phyloP scores from a whole-genome alignment of 2,888 invertebrate species.

The Eristalis intricaria region DNA sequence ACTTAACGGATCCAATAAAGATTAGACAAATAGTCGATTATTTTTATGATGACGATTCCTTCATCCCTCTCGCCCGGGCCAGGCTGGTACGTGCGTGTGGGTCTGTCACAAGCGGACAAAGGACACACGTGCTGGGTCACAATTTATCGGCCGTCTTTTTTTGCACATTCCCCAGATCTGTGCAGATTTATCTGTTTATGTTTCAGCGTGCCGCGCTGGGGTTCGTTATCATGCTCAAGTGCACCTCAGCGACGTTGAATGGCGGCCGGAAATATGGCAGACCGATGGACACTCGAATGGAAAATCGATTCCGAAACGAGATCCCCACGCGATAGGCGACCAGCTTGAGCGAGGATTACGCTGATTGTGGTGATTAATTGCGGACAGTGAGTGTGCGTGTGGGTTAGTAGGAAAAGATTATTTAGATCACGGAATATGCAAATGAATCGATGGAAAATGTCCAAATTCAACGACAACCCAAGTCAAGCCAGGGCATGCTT shows the following conservation, averaged over 20 bases:
- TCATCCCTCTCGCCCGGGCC: background rate
- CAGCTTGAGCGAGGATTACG: background rate
- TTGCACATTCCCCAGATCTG: background rate
- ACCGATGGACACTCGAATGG: conserved; percentile 16
- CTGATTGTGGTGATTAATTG: conserved; percentile 43
- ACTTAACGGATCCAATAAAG: conserved; percentile 56
- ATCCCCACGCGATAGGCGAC: background rate
- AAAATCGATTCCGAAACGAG: conserved; percentile 24
- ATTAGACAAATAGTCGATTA: conserved; percentile 61
- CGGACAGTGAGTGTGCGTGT: conserved; percentile 28
- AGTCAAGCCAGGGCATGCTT: background rate
- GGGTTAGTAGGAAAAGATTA: conserved; percentile 19
- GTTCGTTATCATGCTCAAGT: conserved; percentile 30
- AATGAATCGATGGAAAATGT: conserved; percentile 3
- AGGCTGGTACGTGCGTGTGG: background rate
- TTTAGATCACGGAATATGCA: conserved; percentile 1
- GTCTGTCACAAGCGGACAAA: background rate
- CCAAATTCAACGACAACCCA: background rate
- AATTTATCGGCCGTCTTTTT: conserved; percentile 14
- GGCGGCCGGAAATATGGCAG: background rate
- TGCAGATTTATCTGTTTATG: conserved; percentile 25
- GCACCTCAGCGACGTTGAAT: conserved; percentile 16
- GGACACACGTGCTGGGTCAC: conserved; percentile 45
- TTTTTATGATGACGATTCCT: conserved; percentile 36
- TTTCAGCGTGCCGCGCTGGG: background rate